Base-by-base conservation (phyloP, 2,797 vertebrate species). In the Psittacula derbiana region DNA sequence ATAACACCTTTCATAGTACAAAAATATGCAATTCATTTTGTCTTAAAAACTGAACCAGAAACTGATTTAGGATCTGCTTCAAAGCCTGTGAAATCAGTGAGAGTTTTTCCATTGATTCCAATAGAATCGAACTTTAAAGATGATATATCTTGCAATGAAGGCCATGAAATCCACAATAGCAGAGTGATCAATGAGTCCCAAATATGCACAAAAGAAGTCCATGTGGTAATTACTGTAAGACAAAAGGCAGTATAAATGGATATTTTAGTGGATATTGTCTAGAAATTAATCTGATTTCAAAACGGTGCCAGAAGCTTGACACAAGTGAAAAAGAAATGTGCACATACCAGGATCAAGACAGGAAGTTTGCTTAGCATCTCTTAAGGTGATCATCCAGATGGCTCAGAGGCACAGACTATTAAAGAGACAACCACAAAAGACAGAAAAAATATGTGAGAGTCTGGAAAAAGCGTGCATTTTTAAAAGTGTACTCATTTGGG, bases 191-290 rank as follows among this genome's bases (percentile, higher is more conserved):
- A 49, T 80, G 10, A 75, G 27, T 55, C 58, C 55, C n/a, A 90
- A 72, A 80, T 69, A 60, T 14, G 15, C n/a, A 40, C 47, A 62
- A 66, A 76, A 74, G 18, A 31, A 27, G 33, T 53, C 58, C 3
- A 6, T 75, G 28, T 44, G 73, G 50, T 67, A 81, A 86, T 70
- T 84, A 88, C 30, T 44, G 23, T 60, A 73, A 90, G 55, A 91
- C 43, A 93, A 90, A 94, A 62, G 79, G 36, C 23, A 72, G 28
- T 55, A 40, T 49, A 49, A 86, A 91, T 86, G 33, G 38, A 6
- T 81, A 71, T 84, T 92, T 91, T 84, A 81, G 41, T 79, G 50
- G 44, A 33, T 90, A 90, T 86, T 88, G 87, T 84, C 73, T 57
- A 52, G 28, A 74, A 94, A 91, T 92, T 83, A 0, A 40, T 85